phyloP scores from a whole-genome alignment of 2,113 vertebrate species.

The Syngnathus floridae region DNA sequence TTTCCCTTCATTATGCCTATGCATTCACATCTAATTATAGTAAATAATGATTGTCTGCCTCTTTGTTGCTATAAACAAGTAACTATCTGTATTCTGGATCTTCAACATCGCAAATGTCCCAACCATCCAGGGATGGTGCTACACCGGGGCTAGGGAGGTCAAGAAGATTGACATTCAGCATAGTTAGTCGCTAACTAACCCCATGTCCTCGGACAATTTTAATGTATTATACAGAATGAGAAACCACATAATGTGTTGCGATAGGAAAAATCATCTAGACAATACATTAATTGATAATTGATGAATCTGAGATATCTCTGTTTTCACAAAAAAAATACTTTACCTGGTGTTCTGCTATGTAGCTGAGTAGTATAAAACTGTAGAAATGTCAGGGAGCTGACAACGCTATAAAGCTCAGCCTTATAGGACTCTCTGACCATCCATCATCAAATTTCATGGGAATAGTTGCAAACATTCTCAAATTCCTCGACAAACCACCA shows the following conservation, averaged over 20 bases:
- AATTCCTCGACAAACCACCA: neutral
- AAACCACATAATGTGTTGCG: neutral
- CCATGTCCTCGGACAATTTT: neutral
- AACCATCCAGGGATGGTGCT: too few species aligned
- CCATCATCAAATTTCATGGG: neutral
- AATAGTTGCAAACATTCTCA: neutral
- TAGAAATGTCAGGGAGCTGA: neutral
- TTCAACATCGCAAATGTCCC: neutral
- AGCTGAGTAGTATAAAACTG: neutral
- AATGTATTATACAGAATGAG: neutral
- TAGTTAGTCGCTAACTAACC: neutral
- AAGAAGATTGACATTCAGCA: neutral
- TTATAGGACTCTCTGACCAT: neutral
- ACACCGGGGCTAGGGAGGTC: too few species aligned
- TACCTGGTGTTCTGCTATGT: neutral
- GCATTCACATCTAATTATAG: slow-evolving; percentile 50
- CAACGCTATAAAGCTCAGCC: neutral
- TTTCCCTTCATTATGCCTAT: slow-evolving; percentile 52
- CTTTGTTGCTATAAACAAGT: slow-evolving; percentile 39
- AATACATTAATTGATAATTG: neutral
- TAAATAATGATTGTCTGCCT: slow-evolving; percentile 43
- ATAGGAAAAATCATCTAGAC: neutral
- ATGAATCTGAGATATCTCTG: neutral
- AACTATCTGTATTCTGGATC: slow-evolving; percentile 6
- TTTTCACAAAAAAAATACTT: neutral